These are phyloP conservation scores for Melikaiella ostensackeni DNA, from an alignment of 2,888 invertebrate species.

Conservation along the genomic window DNA sequence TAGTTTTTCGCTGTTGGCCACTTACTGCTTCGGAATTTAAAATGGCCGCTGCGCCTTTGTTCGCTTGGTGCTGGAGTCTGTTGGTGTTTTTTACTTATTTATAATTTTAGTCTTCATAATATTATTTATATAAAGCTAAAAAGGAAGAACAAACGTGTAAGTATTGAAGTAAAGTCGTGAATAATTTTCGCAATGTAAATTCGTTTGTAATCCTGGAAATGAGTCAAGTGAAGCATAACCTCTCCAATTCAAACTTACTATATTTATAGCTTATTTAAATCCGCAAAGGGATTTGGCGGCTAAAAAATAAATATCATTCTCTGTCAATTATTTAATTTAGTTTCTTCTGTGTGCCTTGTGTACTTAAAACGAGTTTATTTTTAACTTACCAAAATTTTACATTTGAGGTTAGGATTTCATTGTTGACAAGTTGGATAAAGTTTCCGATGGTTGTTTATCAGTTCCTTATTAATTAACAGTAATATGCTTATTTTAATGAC, in stretches of 20 bases:
- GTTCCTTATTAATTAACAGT: neutral
- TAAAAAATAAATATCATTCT: neutral
- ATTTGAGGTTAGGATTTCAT: constrained; percentile 10
- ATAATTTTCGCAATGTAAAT: neutral
- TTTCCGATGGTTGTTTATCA: neutral
- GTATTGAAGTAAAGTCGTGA: neutral
- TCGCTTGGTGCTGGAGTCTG: neutral
- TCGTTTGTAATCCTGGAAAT: neutral
- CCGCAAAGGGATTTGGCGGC: neutral
- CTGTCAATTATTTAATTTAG: neutral
- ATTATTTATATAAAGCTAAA: neutral
- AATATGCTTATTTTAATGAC: neutral
- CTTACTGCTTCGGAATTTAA: neutral
- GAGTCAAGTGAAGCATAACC: neutral
- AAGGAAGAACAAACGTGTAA: neutral
- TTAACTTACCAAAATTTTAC: neutral
- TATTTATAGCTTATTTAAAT: neutral
- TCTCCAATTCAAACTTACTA: neutral
- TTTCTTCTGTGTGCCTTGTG: neutral
- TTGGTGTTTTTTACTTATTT: neutral
- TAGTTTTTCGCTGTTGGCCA: too few relatives aligned
- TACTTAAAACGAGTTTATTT: neutral
- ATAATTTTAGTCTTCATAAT: neutral
- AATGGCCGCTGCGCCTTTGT: neutral
- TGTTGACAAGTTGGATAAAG: neutral